Evolutionary conservation across 2,113 vertebrate species (phyloP).

Genomic region (Larimichthys polyactis): DNA sequence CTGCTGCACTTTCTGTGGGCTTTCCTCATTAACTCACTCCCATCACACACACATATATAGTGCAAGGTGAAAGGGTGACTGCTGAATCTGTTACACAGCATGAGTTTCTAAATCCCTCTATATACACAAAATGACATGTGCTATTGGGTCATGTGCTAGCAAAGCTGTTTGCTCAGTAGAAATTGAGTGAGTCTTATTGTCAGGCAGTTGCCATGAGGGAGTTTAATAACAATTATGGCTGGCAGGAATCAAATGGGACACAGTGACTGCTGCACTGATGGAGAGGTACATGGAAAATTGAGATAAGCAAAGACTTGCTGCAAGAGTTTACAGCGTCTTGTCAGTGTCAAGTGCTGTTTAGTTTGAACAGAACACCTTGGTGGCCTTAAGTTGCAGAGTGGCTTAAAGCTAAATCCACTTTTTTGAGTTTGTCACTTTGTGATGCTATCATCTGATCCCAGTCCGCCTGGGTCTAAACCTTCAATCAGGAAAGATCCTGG

Average conservation of each 20-base stretch:
- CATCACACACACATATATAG: not conserved
- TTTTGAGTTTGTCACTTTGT: not conserved
- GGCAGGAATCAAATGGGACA: not conserved
- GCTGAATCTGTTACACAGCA: constrained; percentile 15
- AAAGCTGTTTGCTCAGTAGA: not conserved
- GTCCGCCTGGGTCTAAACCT: too few species aligned
- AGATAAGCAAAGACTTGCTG: not conserved
- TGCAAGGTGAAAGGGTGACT: not conserved
- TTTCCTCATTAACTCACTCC: constrained; percentile 25
- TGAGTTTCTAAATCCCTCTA: not conserved
- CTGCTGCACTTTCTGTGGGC: constrained; percentile 13
- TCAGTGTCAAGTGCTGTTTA: constrained; percentile 4
- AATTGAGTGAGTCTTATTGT: not conserved
- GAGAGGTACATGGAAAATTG: constrained; percentile 22
- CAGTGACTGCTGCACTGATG: constrained; percentile 4
- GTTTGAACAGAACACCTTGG: not conserved
- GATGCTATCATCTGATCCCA: not conserved
- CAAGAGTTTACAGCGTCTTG: constrained; percentile 22
- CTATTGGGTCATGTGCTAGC: not conserved
- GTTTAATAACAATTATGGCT: not conserved
- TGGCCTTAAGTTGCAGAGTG: not conserved
- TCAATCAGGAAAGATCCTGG: not conserved
- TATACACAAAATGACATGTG: constrained; percentile 7
- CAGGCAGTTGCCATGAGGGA: too few species aligned
- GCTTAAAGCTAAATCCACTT: not conserved